Conservation (phyloP, 2,113 vertebrate genomes). For the Bos javanicus region DNA sequence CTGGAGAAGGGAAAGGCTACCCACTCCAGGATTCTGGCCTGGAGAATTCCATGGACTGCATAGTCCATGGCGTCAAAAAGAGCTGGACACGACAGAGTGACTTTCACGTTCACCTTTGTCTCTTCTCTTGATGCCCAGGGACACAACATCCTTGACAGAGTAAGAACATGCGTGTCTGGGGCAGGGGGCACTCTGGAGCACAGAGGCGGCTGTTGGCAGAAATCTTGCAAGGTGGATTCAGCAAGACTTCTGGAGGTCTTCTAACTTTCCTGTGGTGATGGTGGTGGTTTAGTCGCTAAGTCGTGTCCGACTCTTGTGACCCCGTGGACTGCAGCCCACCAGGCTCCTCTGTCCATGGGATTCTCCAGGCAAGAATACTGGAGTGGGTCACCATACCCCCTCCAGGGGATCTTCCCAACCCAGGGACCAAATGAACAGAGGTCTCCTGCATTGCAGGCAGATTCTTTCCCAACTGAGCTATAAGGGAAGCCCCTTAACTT, state of each 20-base stretch:
- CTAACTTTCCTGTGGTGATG: not conserved
- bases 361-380: not conserved
- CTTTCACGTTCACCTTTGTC: not conserved
- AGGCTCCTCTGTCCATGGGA: not conserved
- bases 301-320: not conserved
- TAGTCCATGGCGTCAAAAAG: not conserved
- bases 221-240: not conserved
- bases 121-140: rapidly evolving
- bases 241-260: not conserved
- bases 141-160: not conserved
- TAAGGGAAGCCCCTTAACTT: not conserved
- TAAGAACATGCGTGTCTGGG: rapidly evolving
- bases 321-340: not conserved
- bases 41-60: not conserved
- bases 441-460: not conserved
- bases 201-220: not conserved
- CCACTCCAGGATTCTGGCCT: not conserved
- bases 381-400: not conserved
- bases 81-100: rapidly evolving
- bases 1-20: not conserved
- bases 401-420: not conserved
- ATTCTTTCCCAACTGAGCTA: not conserved
- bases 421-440: not conserved
- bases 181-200: not conserved
- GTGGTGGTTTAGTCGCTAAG: not conserved